Evolutionary conservation across 2,888 invertebrate species (phyloP).

Genomic region (Drosophila pseudotakahashii): DNA sequence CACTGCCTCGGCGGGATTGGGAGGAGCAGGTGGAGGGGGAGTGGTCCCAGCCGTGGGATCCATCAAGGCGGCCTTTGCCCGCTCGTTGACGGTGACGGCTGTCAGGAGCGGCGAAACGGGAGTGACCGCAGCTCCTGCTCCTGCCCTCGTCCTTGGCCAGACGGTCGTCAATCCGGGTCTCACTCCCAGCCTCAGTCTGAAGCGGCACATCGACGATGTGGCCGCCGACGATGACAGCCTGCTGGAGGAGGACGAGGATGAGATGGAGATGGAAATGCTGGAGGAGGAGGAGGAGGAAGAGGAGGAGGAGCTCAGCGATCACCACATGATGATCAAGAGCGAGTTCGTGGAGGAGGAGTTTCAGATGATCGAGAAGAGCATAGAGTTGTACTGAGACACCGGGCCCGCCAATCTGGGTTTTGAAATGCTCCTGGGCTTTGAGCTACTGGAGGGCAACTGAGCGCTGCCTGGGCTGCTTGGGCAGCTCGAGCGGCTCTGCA

Average conservation of each 20-base stretch:
- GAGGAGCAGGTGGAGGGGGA: background rate
- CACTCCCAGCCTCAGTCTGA: conserved; percentile 17
- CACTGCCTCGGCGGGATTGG: conserved; percentile 10
- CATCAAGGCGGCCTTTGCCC: conserved; percentile 37
- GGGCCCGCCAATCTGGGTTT: conserved; percentile 4
- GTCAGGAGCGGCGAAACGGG: background rate
- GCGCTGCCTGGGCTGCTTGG: conserved; percentile 5
- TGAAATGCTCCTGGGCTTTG: conserved; percentile 45
- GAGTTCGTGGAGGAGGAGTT: conserved; percentile 66
- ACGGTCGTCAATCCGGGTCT: conserved; percentile 6
- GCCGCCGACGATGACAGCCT: conserved; percentile 69
- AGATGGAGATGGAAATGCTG: conserved; percentile 25
- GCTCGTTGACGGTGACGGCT: conserved; percentile 22
- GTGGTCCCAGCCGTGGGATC: background rate
- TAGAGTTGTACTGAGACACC: conserved; percentile 66
- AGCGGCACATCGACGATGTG: conserved; percentile 57
- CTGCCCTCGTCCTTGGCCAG: background rate
- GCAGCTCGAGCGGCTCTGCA: conserved; percentile 31
- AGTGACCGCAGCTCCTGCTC: background rate
- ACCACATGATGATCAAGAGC: conserved; percentile 52
- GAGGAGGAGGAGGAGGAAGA: conserved; percentile 49
- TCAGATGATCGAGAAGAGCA: conserved; percentile 70
- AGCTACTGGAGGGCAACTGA: conserved; percentile 16
- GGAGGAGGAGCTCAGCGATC: conserved; percentile 51
- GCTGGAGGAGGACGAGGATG: conserved; percentile 62